Evolutionary conservation across 2,113 vertebrate genomes (phyloP), one percentile per base, ranked within the genome.

Genomic region (Otolemur garnettii): DNA sequence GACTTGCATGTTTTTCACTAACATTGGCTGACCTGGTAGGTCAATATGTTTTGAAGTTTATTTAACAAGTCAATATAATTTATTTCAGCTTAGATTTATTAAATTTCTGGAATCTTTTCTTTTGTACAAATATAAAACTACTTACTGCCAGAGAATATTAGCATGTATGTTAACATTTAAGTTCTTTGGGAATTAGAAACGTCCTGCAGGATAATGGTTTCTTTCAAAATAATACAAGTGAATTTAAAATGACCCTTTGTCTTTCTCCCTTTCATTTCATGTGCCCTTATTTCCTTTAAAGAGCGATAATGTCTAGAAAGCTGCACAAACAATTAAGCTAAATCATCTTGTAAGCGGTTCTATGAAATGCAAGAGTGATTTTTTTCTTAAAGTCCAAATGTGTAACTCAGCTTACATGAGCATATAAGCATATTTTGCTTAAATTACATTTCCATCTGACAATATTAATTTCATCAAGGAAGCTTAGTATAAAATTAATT

Each of bases 381-480:
- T 98, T 98, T 98, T 98, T 97, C 94, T 97, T 94, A 97, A 97
- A 98, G 90, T 98, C 97, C 94, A 97, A 26, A 0, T 97, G 98
- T 96, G 96, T 98, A 98, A 97, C 97, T 98, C 97, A 98, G 97
- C 97, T 97, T 98, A 98, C 97, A 97, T 95, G 98, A 97, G 94
- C 94, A 97, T 95, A 97, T 97, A 96, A 98, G 96, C 97, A 98
- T 97, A 98, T 98, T 98, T 98, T 92, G 89, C 97, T 98, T 98
- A 98, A 98, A 98, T 98, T 98, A 98, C 97, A 97, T 98, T 98
- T 98, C 95, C 87, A 98, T 97, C 94, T 97, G 96, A 97, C 97
- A 96, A 97, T 98, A 98, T 98, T 98, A 98, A 98, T 98, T 98
- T 98, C 96, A 97, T 97, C 97, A 98, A 97, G 97, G 96, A 98